phyloP scores from a whole-genome alignment of 2,888 invertebrate genomes.

The Parnassius apollo region DNA sequence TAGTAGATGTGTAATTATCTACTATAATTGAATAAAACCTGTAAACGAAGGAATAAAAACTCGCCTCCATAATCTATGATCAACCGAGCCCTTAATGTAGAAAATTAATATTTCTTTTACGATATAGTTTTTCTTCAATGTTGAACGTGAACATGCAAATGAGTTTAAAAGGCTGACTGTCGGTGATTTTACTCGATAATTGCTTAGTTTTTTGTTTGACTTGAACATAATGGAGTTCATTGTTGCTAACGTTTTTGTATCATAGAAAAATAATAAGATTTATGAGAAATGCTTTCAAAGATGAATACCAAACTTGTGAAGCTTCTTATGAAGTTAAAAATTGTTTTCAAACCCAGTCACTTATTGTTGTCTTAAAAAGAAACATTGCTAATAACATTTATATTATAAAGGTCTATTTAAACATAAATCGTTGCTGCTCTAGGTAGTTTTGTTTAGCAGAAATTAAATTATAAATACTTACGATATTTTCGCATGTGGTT shows the following conservation, averaged over 20 bases:
- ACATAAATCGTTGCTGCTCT: too few relatives aligned
- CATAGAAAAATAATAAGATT: slow-evolving; percentile 47
- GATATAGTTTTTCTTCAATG: slow-evolving; percentile 38
- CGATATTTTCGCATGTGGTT: too few relatives aligned
- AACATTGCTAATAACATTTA: background rate
- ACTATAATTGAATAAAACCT: background rate
- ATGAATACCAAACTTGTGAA: slow-evolving; percentile 13
- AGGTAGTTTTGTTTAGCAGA: too few relatives aligned
- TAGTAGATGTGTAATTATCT: too few relatives aligned
- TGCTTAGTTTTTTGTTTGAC: slow-evolving; percentile 43
- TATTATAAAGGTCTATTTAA: background rate
- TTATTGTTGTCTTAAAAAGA: too few relatives aligned
- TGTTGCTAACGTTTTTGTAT: slow-evolving; percentile 48
- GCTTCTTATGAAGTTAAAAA: slow-evolving; percentile 2
- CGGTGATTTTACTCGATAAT: slow-evolving; percentile 49
- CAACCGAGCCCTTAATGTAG: slow-evolving; percentile 30
- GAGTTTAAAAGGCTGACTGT: slow-evolving; percentile 47
- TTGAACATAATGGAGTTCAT: slow-evolving; percentile 44
- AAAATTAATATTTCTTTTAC: slow-evolving; percentile 39
- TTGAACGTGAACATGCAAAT: slow-evolving; percentile 42
- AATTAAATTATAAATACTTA: too few relatives aligned
- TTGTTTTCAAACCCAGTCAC: background rate
- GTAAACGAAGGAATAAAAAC: background rate
- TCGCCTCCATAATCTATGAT: slow-evolving; percentile 14
- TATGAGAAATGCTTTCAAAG: slow-evolving; percentile 43